Evolutionary conservation across 2,113 vertebrate species (phyloP).

Genomic region (Hiodon tergisus): DNA sequence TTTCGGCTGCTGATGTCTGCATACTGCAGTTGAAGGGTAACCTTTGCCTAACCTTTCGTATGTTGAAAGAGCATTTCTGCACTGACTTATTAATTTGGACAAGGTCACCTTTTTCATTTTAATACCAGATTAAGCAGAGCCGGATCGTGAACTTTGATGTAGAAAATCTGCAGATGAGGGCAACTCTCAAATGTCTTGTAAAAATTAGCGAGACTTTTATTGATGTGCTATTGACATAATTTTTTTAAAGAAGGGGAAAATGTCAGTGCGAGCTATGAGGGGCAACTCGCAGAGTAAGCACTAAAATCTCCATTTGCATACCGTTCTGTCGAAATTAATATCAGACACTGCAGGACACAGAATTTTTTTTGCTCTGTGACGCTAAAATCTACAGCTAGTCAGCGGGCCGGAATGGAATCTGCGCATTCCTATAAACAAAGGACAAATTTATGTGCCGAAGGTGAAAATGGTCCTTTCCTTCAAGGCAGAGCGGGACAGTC

Average conservation of each 20-base stretch:
- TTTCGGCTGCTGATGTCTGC: conserved; percentile 5
- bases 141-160: conserved; percentile 46
- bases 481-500: not conserved
- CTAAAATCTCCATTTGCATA: conserved; percentile 40
- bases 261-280: conserved; percentile 25
- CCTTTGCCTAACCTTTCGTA: conserved; percentile 46
- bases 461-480: not conserved
- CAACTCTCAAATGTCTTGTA: conserved; percentile 29
- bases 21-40: conserved; percentile 36
- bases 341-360: conserved; percentile 20
- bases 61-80: conserved; percentile 47
- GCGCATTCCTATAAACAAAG: not conserved
- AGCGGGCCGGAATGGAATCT: not conserved
- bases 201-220: conserved; percentile 36
- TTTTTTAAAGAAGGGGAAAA: conserved; percentile 29
- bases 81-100: conserved; percentile 50
- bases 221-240: conserved; percentile 39
- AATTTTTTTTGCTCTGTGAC: conserved; percentile 9
- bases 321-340: conserved; percentile 29
- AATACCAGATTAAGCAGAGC: conserved; percentile 42
- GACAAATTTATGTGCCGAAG: not conserved
- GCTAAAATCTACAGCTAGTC: not conserved
- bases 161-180: conserved; percentile 39
- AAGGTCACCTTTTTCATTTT: conserved; percentile 48
- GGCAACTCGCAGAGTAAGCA: conserved; percentile 34